phyloP scores from a whole-genome alignment of 2,888 invertebrate species.

The Yponomeuta plumbellus region DNA sequence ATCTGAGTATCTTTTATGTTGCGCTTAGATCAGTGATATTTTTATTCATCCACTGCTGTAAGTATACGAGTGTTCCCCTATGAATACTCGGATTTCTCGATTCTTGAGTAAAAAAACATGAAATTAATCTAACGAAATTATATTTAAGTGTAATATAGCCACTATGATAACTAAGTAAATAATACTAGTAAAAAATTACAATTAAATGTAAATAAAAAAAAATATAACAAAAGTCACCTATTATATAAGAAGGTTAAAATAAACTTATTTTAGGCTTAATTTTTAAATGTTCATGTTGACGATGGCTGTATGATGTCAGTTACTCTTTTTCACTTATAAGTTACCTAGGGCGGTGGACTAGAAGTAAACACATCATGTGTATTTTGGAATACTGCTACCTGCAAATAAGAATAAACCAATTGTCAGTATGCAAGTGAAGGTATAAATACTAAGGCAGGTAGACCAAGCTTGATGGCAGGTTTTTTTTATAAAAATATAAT shows the following conservation, averaged over 20 bases:
- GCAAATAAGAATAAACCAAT: constrained; percentile 55
- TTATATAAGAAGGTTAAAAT: constrained; percentile 22
- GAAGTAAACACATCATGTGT: constrained; percentile 69
- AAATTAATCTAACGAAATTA: constrained; percentile 34
- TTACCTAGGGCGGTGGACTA: constrained; percentile 48
- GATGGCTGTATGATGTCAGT: constrained; percentile 41
- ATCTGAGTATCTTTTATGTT: no score
- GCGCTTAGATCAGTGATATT: no score
- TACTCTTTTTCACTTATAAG: constrained; percentile 67
- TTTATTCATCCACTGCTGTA: no score
- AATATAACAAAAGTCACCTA: not conserved
- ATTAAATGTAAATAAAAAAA: not conserved
- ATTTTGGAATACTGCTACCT: constrained; percentile 75
- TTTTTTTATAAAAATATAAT: not conserved
- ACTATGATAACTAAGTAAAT: constrained; percentile 7
- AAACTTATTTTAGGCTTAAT: constrained; percentile 60
- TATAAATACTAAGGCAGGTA: not conserved
- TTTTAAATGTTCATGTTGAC: constrained; percentile 51
- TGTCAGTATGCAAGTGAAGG: not conserved
- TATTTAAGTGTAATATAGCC: constrained; percentile 25
- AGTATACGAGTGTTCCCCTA: no score
- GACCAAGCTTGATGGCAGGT: not conserved
- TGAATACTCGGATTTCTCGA: no score
- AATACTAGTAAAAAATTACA: constrained; percentile 9
- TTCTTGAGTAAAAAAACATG: constrained; percentile 28